Evolutionary conservation across 1,140 invertebrate genomes (phyloP).

Genomic region (Microvelia longipes): DNA sequence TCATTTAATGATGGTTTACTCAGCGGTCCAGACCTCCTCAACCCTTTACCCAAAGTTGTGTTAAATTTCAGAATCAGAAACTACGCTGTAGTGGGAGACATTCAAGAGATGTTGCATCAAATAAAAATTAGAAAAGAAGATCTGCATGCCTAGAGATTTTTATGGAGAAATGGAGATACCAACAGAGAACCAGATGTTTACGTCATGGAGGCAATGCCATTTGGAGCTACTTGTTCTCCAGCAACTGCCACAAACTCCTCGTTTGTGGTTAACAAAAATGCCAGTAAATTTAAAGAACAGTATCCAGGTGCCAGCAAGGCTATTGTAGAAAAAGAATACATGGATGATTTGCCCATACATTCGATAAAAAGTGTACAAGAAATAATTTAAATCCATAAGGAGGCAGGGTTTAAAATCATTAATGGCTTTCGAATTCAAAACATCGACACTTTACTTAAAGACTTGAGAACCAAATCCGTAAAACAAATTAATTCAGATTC

Average conservation of each 20-base stretch:
- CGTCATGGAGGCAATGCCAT: slow-evolving; percentile 20
- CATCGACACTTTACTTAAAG: no score
- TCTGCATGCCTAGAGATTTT: slow-evolving; percentile 21
- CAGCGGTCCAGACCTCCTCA: slow-evolving; percentile 22
- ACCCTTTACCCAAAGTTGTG: background rate
- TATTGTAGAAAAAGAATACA: no score
- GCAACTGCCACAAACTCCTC: slow-evolving; percentile 22
- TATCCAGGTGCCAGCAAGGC: no score
- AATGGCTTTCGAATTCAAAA: no score
- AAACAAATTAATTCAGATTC: no score
- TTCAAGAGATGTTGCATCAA: slow-evolving; percentile 22
- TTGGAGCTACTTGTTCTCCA: slow-evolving; percentile 26
- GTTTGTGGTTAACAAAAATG: background rate
- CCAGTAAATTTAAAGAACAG: no score
- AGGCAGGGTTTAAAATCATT: no score
- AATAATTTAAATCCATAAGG: no score
- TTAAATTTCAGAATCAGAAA: slow-evolving; percentile 16
- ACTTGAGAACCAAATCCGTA: no score
- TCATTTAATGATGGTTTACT: slow-evolving; percentile 23
- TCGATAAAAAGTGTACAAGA: no score
- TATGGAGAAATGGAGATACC: slow-evolving; percentile 20
- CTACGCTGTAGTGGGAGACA: slow-evolving; percentile 21
- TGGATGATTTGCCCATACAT: no score
- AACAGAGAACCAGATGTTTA: slow-evolving; percentile 13
- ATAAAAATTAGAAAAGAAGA: slow-evolving; percentile 21